A percentile compares a stretch with the other conserved stretches of the same genome.
These are phyloP conservation scores for Drosophila pseudoananassae DNA, from an alignment of 1,140 invertebrate genomes.

Conservation along the genomic window DNA sequence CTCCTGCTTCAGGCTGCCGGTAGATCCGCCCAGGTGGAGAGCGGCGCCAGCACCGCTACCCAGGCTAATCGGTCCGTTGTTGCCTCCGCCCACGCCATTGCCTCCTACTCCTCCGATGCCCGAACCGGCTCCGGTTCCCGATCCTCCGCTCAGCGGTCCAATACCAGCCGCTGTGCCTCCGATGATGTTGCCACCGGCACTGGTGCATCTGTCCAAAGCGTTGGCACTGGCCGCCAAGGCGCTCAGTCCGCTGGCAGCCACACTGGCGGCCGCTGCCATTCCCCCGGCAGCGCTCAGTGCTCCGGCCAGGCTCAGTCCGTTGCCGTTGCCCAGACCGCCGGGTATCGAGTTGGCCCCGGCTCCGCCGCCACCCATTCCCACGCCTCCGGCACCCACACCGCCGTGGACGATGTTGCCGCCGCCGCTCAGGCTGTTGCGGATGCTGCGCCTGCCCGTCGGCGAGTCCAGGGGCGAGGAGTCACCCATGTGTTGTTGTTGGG, in stretches of 20 bases:
- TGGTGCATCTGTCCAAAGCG: conserved; percentile 66
- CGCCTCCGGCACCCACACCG: conserved; percentile 31
- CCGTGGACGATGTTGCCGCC: conserved; percentile 33
- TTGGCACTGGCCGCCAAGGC: conserved; percentile 66
- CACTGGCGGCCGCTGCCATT: conserved; percentile 67
- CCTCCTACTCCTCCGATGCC: conserved; percentile 28
- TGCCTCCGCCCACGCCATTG: conserved; percentile 83
- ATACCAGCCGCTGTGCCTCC: conserved; percentile 59
- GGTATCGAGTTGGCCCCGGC: conserved; percentile 33
- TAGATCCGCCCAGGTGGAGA: conserved; percentile 68
- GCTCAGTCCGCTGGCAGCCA: conserved; percentile 63
- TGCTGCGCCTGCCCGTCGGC: conserved; percentile 72
- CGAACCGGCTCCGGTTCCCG: conserved; percentile 40
- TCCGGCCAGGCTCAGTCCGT: conserved; percentile 60
- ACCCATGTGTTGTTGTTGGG: conserved; percentile 85
- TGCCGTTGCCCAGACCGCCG: conserved; percentile 59
- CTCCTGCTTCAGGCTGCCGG: conserved; percentile 78
- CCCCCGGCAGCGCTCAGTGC: conserved; percentile 65
- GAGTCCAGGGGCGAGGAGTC: conserved; percentile 79
- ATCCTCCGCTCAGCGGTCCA: conserved; percentile 42
- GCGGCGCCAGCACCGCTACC: conserved; percentile 73
- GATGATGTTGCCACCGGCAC: conserved; percentile 74
- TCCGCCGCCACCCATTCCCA: conserved; percentile 22
- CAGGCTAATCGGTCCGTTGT: conserved; percentile 61
- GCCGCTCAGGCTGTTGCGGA: conserved; percentile 81